These are phyloP conservation scores for Periophthalmus magnuspinnatus DNA, from an alignment of 2,797 vertebrate species.

Conservation along the genomic window DNA sequence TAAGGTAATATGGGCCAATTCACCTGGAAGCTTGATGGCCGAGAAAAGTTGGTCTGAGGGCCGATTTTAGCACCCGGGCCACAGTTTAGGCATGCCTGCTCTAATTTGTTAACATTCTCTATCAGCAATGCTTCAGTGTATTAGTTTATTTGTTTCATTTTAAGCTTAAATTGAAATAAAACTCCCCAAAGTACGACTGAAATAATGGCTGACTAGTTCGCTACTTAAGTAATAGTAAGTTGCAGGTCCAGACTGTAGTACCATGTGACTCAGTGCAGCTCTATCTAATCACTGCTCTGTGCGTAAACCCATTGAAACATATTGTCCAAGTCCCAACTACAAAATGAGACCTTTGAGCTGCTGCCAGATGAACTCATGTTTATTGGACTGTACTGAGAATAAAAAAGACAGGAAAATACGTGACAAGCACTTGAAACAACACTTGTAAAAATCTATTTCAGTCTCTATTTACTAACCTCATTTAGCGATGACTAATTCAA, in stretches of 20 bases:
- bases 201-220: too few species aligned
- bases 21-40: too few species aligned
- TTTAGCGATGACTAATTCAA: neutral
- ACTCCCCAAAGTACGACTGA: too few species aligned
- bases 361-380: slow-evolving; percentile 41
- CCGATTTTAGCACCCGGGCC: too few species aligned
- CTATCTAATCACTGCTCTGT: slow-evolving; percentile 47
- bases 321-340: slow-evolving; percentile 43
- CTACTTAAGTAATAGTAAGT: too few species aligned
- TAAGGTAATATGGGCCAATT: too few species aligned
- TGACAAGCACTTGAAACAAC: neutral
- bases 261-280: slow-evolving; percentile 32
- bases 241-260: neutral
- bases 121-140: too few species aligned
- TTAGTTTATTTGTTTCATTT: too few species aligned
- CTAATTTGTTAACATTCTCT: too few species aligned
- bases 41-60: too few species aligned
- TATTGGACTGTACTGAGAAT: slow-evolving; percentile 3
- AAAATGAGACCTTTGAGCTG: slow-evolving; percentile 55
- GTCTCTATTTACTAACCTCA: neutral
- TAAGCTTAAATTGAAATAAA: too few species aligned
- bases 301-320: slow-evolving; percentile 43
- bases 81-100: too few species aligned
- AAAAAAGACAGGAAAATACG: slow-evolving; percentile 15
- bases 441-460: neutral